Evolutionary conservation across 1,140 invertebrate genomes (phyloP).

Genomic region (Macrocentrus cingulum): DNA sequence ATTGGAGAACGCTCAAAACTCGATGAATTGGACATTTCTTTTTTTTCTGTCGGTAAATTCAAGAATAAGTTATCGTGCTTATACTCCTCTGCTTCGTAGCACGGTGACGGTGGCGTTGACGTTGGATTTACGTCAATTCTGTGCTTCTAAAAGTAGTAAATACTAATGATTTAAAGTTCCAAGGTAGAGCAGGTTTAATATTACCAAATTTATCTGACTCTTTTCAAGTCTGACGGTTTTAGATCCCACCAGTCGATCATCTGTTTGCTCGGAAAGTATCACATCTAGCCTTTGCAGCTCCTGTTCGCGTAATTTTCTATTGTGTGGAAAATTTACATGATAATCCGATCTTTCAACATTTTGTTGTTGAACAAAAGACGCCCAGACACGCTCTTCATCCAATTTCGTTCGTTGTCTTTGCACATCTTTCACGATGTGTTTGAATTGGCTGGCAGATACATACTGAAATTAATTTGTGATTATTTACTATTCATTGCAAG

Average conservation of each 20-base stretch:
- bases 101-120: background rate
- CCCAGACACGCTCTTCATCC: slow-evolving; percentile 45
- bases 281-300: slow-evolving; percentile 40
- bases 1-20: slow-evolving; percentile 8
- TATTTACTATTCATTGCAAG: background rate
- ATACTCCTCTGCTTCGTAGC: slow-evolving; percentile 13
- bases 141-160: background rate
- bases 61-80: slow-evolving; percentile 28
- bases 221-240: slow-evolving; percentile 12
- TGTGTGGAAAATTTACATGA: background rate
- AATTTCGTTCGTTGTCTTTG: slow-evolving; percentile 41
- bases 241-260: slow-evolving; percentile 15
- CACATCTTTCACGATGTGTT: slow-evolving; percentile 47
- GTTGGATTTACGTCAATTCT: background rate
- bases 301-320: too few species aligned
- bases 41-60: background rate
- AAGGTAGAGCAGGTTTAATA: background rate
- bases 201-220: slow-evolving; percentile 4
- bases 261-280: slow-evolving; percentile 36
- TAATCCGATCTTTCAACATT: slow-evolving; percentile 24
- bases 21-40: background rate
- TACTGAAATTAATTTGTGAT: slow-evolving; percentile 40
- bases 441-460: slow-evolving; percentile 47
- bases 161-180: background rate
- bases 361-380: slow-evolving; percentile 42